Percentiles rank a stretch among this genome's conserved stretches.
Evolutionary conservation across 1,140 invertebrate genomes (phyloP).

Genomic region (Drosophila bipectinata): DNA sequence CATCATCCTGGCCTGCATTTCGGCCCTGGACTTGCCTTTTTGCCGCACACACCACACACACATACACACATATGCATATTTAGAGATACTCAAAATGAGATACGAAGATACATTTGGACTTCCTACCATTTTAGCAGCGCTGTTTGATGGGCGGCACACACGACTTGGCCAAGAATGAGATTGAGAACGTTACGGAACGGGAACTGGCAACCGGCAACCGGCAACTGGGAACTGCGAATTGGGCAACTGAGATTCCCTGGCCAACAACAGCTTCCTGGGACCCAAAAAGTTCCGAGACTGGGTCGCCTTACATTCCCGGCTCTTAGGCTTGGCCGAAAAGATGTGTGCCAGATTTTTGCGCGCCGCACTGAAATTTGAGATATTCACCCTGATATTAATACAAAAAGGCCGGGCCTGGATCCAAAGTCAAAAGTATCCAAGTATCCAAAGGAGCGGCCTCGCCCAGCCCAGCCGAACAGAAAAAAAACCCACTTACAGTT

Average conservation of each 20-base stretch:
- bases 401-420: constrained; percentile 56
- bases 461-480: constrained; percentile 11
- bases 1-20: constrained; percentile 67
- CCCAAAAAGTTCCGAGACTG: constrained; percentile 33
- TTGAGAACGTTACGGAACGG: constrained; percentile 15
- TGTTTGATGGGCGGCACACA: constrained; percentile 76
- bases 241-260: constrained; percentile 44
- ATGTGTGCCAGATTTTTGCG: constrained; percentile 69
- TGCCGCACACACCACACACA: constrained; percentile 54
- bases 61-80: constrained; percentile 56
- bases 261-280: constrained; percentile 38
- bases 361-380: constrained; percentile 77
- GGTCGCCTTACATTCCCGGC: constrained; percentile 23
- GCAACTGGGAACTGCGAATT: constrained; percentile 16
- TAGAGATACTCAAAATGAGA: constrained; percentile 82
- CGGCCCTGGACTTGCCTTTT: constrained; percentile 68
- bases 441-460: constrained; percentile 46
- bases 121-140: constrained; percentile 76
- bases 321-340: constrained; percentile 51
- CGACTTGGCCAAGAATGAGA: constrained; percentile 33
- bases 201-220: constrained; percentile 23
- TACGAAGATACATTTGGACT: constrained; percentile 82
- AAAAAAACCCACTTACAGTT: constrained; percentile 54
- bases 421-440: constrained; percentile 18
- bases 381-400: constrained; percentile 78